phyloP scores from a whole-genome alignment of 2,113 vertebrate species.

The Morone chrysops region DNA sequence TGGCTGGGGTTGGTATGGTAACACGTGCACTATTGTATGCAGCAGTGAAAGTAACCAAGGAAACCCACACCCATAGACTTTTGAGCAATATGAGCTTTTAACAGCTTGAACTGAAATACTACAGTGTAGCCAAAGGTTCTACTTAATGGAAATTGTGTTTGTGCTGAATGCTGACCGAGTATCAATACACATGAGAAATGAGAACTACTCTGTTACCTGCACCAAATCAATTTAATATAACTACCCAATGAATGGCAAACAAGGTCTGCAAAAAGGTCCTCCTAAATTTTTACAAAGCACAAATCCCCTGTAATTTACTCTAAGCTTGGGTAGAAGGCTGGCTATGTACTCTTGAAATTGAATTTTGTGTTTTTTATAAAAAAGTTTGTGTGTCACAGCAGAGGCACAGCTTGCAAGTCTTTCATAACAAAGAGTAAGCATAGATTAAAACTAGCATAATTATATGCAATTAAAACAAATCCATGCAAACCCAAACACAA shows the following conservation, averaged over 20 bases:
- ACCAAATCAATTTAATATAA: conserved; percentile 37
- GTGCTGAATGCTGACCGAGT: conserved; percentile 18
- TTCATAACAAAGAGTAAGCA: neutral
- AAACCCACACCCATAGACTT: neutral
- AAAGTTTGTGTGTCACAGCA: neutral
- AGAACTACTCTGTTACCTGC: conserved; percentile 13
- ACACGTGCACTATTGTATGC: neutral
- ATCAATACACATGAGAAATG: conserved; percentile 32
- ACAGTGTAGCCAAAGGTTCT: conserved; percentile 1
- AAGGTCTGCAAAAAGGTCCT: conserved; percentile 8
- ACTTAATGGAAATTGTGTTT: conserved; percentile 32
- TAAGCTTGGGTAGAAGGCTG: neutral
- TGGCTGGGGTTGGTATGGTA: neutral
- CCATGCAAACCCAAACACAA: neutral
- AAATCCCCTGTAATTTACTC: conserved; percentile 3
- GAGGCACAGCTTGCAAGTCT: neutral
- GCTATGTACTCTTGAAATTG: neutral
- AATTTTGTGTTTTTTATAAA: neutral
- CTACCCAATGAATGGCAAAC: conserved; percentile 23
- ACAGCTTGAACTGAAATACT: conserved; percentile 14
- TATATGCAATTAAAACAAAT: neutral
- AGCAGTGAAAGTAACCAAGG: neutral
- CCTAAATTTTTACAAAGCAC: conserved; percentile 3
- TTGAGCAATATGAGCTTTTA: conserved; percentile 26
- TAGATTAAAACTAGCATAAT: neutral